Evolutionary conservation across 2,113 vertebrate genomes (phyloP).

Genomic region (Anarhynchus alexandrinus): DNA sequence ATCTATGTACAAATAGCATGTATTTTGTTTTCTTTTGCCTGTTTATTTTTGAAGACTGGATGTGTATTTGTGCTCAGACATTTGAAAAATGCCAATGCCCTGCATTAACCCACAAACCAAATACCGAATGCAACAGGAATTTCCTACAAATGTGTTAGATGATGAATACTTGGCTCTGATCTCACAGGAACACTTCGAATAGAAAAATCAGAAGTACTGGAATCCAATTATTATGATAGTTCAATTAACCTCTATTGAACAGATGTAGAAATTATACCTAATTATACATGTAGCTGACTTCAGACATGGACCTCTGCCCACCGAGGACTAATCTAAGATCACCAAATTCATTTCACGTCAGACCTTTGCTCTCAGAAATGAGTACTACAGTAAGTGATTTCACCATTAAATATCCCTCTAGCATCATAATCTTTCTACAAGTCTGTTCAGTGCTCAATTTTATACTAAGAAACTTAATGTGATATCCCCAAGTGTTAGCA

Average conservation of each 20-base stretch:
- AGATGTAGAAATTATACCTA: slow-evolving; percentile 56
- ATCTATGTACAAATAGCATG: neutral
- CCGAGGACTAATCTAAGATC: slow-evolving; percentile 35
- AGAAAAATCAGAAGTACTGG: slow-evolving; percentile 32
- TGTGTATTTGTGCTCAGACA: neutral
- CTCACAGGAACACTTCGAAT: slow-evolving; percentile 26
- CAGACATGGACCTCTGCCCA: slow-evolving; percentile 53
- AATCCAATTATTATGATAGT: slow-evolving; percentile 62
- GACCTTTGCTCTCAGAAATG: slow-evolving; percentile 65
- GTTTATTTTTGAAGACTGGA: neutral
- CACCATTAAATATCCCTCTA: slow-evolving; percentile 58
- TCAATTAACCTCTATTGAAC: slow-evolving; percentile 60
- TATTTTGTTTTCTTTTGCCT: neutral
- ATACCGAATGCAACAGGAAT: neutral
- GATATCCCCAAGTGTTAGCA: slow-evolving; percentile 34
- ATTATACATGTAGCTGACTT: slow-evolving; percentile 54
- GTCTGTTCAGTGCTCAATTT: slow-evolving; percentile 23
- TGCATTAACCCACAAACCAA: slow-evolving; percentile 5
- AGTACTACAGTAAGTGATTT: slow-evolving; percentile 59
- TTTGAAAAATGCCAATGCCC: slow-evolving; percentile 10
- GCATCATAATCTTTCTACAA: slow-evolving; percentile 44
- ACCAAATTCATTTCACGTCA: slow-evolving; percentile 56
- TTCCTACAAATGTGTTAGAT: neutral
- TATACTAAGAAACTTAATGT: slow-evolving; percentile 32
- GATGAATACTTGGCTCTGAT: slow-evolving; percentile 27